Evolutionary conservation across 1,140 invertebrate genomes (phyloP).

Genomic region (Drosophila sulfurigaster): DNA sequence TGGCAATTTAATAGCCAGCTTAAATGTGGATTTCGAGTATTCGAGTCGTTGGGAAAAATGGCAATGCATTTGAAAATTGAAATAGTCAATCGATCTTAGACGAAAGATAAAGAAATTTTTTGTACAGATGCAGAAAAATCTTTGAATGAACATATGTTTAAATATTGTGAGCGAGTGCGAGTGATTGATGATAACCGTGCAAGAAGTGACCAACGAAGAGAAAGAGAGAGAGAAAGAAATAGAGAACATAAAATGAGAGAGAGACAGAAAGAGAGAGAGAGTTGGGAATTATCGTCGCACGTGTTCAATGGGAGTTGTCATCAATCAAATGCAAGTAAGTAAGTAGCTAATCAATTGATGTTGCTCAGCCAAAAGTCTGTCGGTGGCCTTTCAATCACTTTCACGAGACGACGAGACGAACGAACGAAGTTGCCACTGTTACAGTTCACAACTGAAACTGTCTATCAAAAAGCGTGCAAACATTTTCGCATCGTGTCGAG

Average conservation of each 20-base stretch:
- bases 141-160: neutral
- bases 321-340: slow-evolving; percentile 45
- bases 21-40: slow-evolving; percentile 11
- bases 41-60: too few species aligned
- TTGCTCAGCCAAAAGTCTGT: slow-evolving; percentile 1
- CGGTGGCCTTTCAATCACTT: slow-evolving; percentile 29
- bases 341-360: slow-evolving; percentile 47
- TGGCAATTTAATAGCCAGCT: slow-evolving; percentile 36
- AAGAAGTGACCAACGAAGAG: neutral
- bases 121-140: neutral
- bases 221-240: too few species aligned
- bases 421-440: slow-evolving; percentile 3
- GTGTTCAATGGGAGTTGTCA: slow-evolving; percentile 30
- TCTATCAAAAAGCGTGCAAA: slow-evolving; percentile 16
- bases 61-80: too few species aligned
- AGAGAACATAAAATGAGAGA: neutral
- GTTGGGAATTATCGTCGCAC: slow-evolving; percentile 22
- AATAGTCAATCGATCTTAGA: neutral
- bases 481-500: neutral
- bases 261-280: neutral
- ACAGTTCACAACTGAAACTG: slow-evolving; percentile 18
- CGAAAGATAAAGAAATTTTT: neutral
- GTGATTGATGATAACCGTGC: slow-evolving; percentile 6
- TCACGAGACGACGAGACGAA: neutral
- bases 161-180: neutral